Evolutionary conservation across 2,113 vertebrate genomes (phyloP).

Genomic region (Azemiops feae): DNA sequence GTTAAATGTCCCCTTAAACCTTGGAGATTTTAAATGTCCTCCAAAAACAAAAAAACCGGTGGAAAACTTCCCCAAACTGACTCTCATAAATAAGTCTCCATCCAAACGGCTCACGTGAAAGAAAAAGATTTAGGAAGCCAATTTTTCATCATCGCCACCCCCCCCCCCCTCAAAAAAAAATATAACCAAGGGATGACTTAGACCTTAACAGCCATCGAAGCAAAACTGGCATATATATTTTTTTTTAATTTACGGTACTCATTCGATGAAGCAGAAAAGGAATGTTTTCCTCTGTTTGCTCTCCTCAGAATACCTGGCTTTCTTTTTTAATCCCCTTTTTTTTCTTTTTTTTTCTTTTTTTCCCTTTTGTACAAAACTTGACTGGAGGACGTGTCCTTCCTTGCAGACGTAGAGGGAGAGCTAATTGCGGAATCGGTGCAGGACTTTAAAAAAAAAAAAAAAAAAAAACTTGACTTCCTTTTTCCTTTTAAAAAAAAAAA

Average conservation of each 20-base stretch:
- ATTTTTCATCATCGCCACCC: fast-evolving
- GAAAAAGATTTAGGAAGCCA: background rate
- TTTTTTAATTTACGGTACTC: background rate
- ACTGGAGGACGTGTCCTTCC: background rate
- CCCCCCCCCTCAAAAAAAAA: too few species aligned
- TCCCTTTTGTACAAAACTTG: background rate
- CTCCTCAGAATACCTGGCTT: background rate
- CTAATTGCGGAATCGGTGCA: background rate
- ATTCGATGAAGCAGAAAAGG: background rate
- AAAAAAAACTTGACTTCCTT: too few species aligned
- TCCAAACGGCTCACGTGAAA: background rate
- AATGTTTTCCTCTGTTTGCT: background rate
- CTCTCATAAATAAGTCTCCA: background rate
- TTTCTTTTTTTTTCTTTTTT: background rate
- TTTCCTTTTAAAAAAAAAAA: conserved; percentile 9
- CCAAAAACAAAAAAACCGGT: background rate
- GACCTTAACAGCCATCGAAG: background rate
- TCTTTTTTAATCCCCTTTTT: background rate
- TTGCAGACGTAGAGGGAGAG: background rate
- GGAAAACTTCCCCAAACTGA: background rate
- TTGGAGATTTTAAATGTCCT: too few species aligned
- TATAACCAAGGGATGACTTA: background rate
- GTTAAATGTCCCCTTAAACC: background rate
- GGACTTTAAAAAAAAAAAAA: background rate
- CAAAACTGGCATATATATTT: background rate